Evolutionary conservation across 2,888 invertebrate species (phyloP).

Genomic region (Gymnoscelis rufifasciata): DNA sequence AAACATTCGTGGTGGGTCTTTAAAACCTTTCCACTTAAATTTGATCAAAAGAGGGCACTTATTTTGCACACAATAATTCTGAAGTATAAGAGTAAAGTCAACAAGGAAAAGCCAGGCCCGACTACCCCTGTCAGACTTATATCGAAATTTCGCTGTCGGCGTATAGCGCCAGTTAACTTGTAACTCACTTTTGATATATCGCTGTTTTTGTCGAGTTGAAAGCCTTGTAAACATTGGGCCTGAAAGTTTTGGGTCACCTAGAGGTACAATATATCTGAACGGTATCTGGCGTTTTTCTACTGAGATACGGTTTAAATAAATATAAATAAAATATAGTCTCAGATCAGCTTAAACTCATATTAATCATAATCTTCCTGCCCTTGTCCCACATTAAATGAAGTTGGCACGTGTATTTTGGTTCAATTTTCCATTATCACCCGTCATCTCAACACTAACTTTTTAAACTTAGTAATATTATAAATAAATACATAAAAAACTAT

Average conservation of each 20-base stretch:
- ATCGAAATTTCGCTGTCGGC: conserved; percentile 56
- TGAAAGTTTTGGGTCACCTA: conserved; percentile 57
- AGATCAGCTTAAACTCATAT: too few species aligned
- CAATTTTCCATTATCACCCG: too few species aligned
- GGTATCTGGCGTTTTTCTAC: conserved; percentile 37
- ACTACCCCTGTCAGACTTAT: conserved; percentile 56
- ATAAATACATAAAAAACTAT: too few species aligned
- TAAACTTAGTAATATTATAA: too few species aligned
- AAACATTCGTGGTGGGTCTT: conserved; percentile 29
- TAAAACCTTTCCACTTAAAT: conserved; percentile 23
- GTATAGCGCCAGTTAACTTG: conserved; percentile 64
- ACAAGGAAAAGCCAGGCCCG: conserved; percentile 36
- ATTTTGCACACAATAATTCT: conserved; percentile 39
- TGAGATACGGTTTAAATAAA: conserved; percentile 7
- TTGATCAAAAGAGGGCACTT: conserved; percentile 37
- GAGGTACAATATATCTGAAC: conserved; percentile 38
- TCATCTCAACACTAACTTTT: too few species aligned
- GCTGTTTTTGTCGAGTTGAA: conserved; percentile 67
- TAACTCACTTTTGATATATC: conserved; percentile 75
- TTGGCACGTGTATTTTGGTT: too few species aligned
- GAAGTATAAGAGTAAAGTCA: conserved; percentile 51
- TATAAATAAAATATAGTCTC: too few species aligned
- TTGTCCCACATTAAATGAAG: too few species aligned
- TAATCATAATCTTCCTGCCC: too few species aligned
- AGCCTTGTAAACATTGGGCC: conserved; percentile 61